Percentiles rank a stretch among this genome's conserved stretches.
These are phyloP conservation scores for Mesoclemmys tuberculata DNA, from an alignment of 2,113 vertebrate species.

Conservation along the genomic window DNA sequence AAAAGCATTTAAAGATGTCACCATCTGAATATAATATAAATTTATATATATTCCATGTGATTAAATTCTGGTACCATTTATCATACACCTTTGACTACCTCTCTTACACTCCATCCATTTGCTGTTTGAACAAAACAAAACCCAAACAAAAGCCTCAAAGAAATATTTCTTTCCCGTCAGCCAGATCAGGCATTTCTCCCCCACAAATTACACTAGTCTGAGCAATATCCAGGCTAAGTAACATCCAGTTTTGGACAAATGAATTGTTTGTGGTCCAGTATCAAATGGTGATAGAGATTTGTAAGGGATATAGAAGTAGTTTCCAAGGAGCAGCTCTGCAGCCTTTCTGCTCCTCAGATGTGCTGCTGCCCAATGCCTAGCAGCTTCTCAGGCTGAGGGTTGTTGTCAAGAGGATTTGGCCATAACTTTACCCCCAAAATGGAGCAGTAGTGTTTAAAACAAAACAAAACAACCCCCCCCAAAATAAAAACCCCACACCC, in stretches of 20 bases:
- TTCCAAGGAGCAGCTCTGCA: background rate
- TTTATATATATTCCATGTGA: background rate
- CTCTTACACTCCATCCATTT: background rate
- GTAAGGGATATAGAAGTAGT: background rate
- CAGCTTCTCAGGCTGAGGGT: background rate
- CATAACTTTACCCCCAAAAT: accelerated
- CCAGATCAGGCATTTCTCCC: background rate
- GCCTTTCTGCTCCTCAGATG: background rate
- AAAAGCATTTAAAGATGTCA: background rate
- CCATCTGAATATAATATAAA: background rate
- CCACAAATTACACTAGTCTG: background rate
- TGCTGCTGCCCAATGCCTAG: background rate
- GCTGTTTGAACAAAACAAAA: background rate
- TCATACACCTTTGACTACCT: background rate
- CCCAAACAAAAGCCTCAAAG: background rate
- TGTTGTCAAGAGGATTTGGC: background rate
- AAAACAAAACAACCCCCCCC: background rate
- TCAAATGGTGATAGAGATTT: background rate
- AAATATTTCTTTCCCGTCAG: background rate
- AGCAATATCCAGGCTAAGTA: background rate
- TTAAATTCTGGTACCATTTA: background rate
- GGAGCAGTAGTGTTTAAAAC: background rate
- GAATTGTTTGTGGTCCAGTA: background rate
- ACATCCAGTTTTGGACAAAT: background rate
- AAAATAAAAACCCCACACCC: no score